A percentile compares a stretch with the other conserved stretches of the same genome.
Conservation (phyloP, 2,797 vertebrate species). For the Cephalopachus bancanus region DNA sequence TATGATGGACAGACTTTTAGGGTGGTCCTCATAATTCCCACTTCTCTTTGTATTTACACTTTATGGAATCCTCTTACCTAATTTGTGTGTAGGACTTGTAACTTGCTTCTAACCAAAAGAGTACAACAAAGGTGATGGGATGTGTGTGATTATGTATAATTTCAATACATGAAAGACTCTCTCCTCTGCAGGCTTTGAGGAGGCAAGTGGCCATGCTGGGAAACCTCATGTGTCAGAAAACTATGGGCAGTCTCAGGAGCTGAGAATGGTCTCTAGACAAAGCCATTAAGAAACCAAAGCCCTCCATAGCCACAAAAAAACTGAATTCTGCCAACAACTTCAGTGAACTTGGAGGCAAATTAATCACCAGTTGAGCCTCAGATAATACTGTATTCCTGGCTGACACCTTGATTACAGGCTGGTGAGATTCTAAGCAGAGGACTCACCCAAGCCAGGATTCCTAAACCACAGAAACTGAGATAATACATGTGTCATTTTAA, state of each 20-base stretch:
- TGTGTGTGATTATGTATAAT: neutral
- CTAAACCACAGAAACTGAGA: neutral
- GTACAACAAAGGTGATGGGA: neutral
- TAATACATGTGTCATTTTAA: neutral
- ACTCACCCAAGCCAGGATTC: neutral
- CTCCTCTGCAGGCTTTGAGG: neutral
- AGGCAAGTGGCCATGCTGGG: neutral
- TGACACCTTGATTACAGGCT: neutral
- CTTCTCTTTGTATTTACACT: neutral
- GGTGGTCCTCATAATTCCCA: neutral
- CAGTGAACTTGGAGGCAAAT: neutral
- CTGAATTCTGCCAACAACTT: neutral
- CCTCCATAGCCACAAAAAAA: neutral
- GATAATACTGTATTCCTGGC: neutral
- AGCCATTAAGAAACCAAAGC: neutral
- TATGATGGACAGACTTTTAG: neutral
- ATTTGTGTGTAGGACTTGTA: neutral
- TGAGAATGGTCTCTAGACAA: neutral
- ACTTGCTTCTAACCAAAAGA: neutral
- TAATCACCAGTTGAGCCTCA: neutral
- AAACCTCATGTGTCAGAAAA: neutral
- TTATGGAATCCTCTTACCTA: neutral
- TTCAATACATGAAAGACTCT: neutral
- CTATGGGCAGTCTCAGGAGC: neutral
- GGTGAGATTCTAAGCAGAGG: neutral